These are phyloP conservation scores for Mesocentrotus franciscanus DNA, from an alignment of 53 echinoderm and acorn worm species.

Conservation along the genomic window DNA sequence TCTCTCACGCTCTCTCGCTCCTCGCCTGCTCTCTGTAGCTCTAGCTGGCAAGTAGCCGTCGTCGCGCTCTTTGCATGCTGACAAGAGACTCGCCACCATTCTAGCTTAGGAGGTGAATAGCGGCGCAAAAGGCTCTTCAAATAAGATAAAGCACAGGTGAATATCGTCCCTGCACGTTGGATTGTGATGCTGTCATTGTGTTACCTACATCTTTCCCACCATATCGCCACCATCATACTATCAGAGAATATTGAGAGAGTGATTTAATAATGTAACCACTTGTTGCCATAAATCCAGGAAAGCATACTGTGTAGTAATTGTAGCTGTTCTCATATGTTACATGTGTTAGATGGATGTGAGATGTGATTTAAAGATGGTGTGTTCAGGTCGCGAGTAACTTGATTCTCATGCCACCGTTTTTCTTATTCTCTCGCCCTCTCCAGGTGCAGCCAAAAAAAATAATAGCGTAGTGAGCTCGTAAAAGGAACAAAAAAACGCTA, in stretches of 20 bases:
- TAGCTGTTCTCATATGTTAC: neutral
- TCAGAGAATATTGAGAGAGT: neutral
- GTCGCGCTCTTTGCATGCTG: slow-evolving; percentile 59
- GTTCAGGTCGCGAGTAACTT: neutral
- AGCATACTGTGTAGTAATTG: neutral
- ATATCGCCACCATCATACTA: neutral
- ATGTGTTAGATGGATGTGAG: slow-evolving; percentile 30
- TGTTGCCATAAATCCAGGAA: slow-evolving; percentile 14
- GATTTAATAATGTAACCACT: slow-evolving; percentile 36
- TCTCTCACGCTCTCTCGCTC: slow-evolving; percentile 49
- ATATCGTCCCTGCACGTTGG: slow-evolving; percentile 18
- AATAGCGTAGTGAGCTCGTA: slow-evolving; percentile 57
- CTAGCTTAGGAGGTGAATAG: slow-evolving; percentile 58
- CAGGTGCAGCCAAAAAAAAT: slow-evolving; percentile 59
- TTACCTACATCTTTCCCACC: neutral
- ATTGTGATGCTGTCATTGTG: neutral
- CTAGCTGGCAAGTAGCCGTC: neutral
- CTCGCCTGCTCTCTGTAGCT: slow-evolving; percentile 41
- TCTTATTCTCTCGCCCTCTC: slow-evolving; percentile 46
- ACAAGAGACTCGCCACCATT: slow-evolving; percentile 47
- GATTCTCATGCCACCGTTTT: slow-evolving; percentile 45
- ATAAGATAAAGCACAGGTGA: slow-evolving; percentile 66
- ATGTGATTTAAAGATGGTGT: neutral
- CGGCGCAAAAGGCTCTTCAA: slow-evolving; percentile 49
- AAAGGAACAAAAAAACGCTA: slow-evolving; percentile 35